Conservation (phyloP, 2,113 vertebrate genomes). For the Melanerpes formicivorus region DNA sequence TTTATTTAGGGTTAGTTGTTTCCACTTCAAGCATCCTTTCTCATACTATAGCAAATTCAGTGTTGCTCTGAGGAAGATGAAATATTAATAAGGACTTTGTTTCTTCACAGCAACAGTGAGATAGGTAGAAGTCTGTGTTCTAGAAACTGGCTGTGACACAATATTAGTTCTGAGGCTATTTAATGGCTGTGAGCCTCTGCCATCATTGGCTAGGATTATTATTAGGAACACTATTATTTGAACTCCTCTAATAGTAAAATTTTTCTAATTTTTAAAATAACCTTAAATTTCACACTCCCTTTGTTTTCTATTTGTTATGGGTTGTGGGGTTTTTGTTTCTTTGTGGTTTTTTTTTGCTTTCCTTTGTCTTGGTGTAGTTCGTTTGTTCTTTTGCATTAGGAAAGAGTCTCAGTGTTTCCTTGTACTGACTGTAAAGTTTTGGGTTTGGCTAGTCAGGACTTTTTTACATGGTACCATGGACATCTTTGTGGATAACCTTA, state of each 20-base stretch:
- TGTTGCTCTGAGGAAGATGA: neutral
- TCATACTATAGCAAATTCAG: neutral
- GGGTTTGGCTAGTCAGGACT: neutral
- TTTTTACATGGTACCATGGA: neutral
- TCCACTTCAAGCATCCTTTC: neutral
- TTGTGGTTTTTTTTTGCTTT: neutral
- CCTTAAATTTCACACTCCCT: neutral
- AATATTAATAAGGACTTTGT: neutral
- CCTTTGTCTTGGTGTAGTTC: neutral
- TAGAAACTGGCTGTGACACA: neutral
- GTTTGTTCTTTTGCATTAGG: neutral
- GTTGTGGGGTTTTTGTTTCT: neutral
- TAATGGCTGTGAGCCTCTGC: neutral
- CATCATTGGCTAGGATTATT: no score
- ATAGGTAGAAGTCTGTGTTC: neutral
- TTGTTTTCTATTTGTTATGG: neutral
- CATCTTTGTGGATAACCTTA: neutral
- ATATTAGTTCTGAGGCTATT: neutral
- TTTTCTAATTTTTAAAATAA: neutral
- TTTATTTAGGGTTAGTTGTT: neutral
- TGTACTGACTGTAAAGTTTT: accelerated
- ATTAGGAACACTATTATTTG: no score
- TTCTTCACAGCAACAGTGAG: neutral
- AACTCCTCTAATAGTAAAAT: no score
- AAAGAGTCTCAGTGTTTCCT: neutral